Evolutionary conservation across 2,888 invertebrate species (phyloP).

Genomic region (Sarcophaga subvicina): DNA sequence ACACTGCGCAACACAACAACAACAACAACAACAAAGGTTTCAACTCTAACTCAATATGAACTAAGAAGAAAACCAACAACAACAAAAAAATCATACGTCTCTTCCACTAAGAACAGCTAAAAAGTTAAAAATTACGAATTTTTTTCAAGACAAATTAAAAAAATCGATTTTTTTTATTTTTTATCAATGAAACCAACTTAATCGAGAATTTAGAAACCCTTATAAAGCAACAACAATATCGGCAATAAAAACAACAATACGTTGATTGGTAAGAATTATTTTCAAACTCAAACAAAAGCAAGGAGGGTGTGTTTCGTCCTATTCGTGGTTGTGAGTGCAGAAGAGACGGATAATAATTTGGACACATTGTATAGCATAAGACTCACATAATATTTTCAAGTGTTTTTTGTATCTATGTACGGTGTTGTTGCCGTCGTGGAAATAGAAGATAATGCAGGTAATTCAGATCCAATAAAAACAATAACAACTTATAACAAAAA

Average conservation of each 20-base stretch:
- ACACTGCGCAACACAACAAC: constrained; percentile 34
- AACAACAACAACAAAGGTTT: constrained; percentile 30
- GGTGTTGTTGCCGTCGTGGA: not conserved
- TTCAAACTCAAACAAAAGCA: not conserved
- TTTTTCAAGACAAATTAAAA: constrained; percentile 71
- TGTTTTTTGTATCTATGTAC: no score
- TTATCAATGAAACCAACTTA: constrained; percentile 77
- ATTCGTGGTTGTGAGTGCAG: constrained; percentile 4
- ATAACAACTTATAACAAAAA: constrained; percentile 27
- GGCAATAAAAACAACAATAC: not conserved
- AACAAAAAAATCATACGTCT: not conserved
- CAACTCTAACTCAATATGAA: constrained; percentile 18
- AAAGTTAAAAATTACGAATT: constrained; percentile 52
- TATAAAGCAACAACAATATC: constrained; percentile 25
- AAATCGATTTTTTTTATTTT: constrained; percentile 78
- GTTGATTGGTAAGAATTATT: constrained; percentile 44
- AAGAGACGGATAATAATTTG: constrained; percentile 24
- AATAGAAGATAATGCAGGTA: constrained; percentile 56
- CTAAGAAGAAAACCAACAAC: constrained; percentile 10
- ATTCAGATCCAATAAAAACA: constrained; percentile 35
- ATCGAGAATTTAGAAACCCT: constrained; percentile 51
- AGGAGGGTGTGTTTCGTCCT: not conserved
- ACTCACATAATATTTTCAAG: constrained; percentile 25
- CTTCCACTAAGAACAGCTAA: constrained; percentile 39
- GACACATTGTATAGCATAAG: not conserved